Percentiles rank a stretch among this genome's conserved stretches.
These are phyloP conservation scores for Orchesellides sinensis DNA, from an alignment of 2,888 invertebrate genomes.

Conservation along the genomic window DNA sequence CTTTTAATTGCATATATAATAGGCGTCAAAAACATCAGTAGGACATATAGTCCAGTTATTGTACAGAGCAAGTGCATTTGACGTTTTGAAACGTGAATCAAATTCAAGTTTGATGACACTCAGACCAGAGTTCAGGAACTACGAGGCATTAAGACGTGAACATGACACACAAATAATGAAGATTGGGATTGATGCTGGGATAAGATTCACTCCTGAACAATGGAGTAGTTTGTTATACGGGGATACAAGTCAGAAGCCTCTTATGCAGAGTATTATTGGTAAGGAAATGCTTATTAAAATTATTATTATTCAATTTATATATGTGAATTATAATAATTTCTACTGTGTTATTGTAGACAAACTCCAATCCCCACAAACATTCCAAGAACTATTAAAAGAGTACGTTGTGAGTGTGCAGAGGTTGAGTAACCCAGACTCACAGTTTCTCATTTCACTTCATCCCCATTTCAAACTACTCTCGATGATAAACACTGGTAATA, in stretches of 20 bases:
- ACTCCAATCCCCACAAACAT: constrained; percentile 70
- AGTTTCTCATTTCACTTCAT: constrained; percentile 65
- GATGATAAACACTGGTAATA: constrained; percentile 56
- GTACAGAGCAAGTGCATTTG: constrained; percentile 98
- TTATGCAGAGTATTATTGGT: constrained; percentile 96
- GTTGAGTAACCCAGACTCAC: constrained; percentile 64
- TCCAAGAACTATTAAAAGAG: constrained; percentile 69
- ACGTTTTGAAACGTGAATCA: constrained; percentile 97
- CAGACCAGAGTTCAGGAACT: constrained; percentile 95
- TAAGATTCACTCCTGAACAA: constrained; percentile 98
- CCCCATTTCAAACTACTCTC: constrained; percentile 68
- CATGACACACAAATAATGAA: constrained; percentile 99
- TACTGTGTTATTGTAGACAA: constrained; percentile 62
- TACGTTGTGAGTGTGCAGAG: constrained; percentile 71
- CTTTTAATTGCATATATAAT: not conserved
- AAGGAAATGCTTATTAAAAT: constrained; percentile 78
- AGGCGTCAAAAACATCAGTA: constrained; percentile 61
- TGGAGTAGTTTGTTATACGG: constrained; percentile 97
- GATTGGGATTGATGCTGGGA: constrained; percentile 97
- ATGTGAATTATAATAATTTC: constrained; percentile 3
- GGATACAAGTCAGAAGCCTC: constrained; percentile 95
- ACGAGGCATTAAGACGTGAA: constrained; percentile 91
- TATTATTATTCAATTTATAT: not conserved
- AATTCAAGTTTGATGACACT: constrained; percentile 99
- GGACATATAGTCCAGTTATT: constrained; percentile 96